A percentile compares a stretch with the other conserved stretches of the same genome.
phyloP scores from a whole-genome alignment of 2,113 vertebrate genomes.

The mouse (Mus musculus) region DNA sequence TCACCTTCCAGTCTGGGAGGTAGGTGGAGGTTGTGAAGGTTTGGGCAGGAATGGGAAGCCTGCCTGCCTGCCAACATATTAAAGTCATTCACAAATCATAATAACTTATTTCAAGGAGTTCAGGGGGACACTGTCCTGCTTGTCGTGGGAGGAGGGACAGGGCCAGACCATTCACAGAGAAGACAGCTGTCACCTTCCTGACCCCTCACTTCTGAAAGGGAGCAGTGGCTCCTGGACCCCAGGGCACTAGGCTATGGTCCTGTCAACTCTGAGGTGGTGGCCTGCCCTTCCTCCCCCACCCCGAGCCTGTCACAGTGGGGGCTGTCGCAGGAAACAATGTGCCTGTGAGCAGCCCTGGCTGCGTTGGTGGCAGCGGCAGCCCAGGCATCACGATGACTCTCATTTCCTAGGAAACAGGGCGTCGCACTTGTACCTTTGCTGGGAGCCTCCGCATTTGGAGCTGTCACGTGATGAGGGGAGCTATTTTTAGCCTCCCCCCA shows the following conservation, averaged over 20 bases:
- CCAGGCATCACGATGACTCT: constrained; percentile 71
- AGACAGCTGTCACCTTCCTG: not conserved
- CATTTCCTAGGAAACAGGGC: constrained; percentile 83
- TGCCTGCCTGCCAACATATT: not conserved
- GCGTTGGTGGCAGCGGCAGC: constrained; percentile 59
- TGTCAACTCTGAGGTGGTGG: not conserved
- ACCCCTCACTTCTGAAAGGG: not conserved
- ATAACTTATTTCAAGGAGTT: not conserved
- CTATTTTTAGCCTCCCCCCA: constrained; percentile 81
- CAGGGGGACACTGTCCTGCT: not conserved
- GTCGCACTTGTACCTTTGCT: constrained; percentile 77
- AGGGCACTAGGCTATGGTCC: not conserved
- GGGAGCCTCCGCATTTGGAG: constrained; percentile 77
- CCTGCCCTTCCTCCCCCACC: not conserved
- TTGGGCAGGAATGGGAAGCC: not conserved
- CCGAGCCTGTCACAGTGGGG: not conserved
- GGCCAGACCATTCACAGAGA: not conserved
- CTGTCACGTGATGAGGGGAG: constrained; percentile 62
- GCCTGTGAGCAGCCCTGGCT: constrained; percentile 9
- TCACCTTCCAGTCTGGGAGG: not conserved
- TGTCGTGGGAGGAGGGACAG: not conserved
- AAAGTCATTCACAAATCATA: not conserved
- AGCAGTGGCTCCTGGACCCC: not conserved
- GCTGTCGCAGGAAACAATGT: constrained; percentile 66
- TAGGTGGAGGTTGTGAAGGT: not conserved